Evolutionary conservation across 2,797 vertebrate species (phyloP).

Genomic region (Graptemys geographica): DNA sequence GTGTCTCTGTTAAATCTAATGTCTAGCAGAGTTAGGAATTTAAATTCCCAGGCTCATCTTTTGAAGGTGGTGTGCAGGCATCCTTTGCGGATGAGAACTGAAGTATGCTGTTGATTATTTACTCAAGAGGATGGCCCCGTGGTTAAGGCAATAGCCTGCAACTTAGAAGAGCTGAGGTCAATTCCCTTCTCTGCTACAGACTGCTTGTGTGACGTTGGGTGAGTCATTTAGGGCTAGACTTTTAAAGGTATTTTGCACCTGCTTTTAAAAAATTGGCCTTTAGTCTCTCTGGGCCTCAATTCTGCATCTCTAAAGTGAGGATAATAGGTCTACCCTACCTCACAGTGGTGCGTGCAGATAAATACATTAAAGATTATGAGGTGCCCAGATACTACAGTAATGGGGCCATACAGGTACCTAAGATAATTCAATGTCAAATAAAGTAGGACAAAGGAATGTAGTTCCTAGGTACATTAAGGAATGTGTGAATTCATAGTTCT

Average conservation of each 20-base stretch:
- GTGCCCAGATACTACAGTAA: neutral
- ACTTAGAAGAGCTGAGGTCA: neutral
- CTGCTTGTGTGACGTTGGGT: neutral
- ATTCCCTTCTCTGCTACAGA: neutral
- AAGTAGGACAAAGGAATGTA: neutral
- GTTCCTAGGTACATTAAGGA: neutral
- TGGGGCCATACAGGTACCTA: neutral
- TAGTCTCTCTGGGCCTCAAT: neutral
- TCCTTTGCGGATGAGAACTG: neutral
- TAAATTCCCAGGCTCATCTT: neutral
- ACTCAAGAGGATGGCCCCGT: neutral
- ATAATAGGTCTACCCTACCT: neutral
- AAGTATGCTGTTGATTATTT: neutral
- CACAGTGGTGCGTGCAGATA: neutral
- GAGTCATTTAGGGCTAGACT: neutral
- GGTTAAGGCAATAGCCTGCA: neutral
- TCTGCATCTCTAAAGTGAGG: neutral
- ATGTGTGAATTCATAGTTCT: neutral
- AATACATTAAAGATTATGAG: fast-evolving
- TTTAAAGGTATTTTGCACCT: neutral
- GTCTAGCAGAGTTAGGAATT: neutral
- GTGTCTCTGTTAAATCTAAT: neutral
- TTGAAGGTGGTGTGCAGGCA: neutral
- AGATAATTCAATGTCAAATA: neutral
- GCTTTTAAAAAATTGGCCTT: neutral